A percentile compares a stretch with the other conserved stretches of the same genome.
Conservation (phyloP, 2,888 invertebrate genomes). For the Lacanobia wlatinum region DNA sequence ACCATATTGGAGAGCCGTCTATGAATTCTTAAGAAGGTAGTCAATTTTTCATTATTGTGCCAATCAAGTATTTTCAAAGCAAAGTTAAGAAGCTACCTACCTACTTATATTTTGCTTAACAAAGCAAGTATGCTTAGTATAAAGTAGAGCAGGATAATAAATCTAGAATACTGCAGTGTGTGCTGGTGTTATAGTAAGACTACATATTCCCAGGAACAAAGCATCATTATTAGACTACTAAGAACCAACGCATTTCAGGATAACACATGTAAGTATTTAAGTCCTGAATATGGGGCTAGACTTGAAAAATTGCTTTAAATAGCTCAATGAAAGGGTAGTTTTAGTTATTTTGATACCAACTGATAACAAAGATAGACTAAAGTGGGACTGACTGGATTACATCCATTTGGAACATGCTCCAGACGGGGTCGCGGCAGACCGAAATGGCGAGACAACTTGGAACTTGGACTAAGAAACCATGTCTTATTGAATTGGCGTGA, state of each 20-base stretch:
- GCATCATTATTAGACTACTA: slow-evolving; percentile 20
- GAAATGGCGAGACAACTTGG: too few relatives aligned
- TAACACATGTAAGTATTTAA: slow-evolving; percentile 10
- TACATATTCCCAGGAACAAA: slow-evolving; percentile 29
- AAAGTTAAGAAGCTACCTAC: background rate
- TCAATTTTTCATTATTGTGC: background rate
- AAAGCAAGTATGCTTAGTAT: background rate
- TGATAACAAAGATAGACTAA: too few relatives aligned
- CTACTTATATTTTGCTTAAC: background rate
- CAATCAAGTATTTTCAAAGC: background rate
- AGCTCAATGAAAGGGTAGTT: too few relatives aligned
- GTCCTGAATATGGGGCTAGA: background rate
- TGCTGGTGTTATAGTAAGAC: background rate
- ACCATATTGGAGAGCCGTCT: background rate
- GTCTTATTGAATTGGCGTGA: too few relatives aligned
- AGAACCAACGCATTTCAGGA: slow-evolving; percentile 24
- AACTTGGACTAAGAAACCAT: too few relatives aligned
- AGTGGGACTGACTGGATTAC: too few relatives aligned
- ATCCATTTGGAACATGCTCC: too few relatives aligned
- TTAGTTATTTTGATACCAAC: too few relatives aligned
- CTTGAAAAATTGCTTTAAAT: too few relatives aligned
- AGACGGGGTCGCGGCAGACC: too few relatives aligned
- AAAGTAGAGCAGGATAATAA: background rate
- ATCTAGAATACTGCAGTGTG: background rate
- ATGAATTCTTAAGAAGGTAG: background rate